Conservation (phyloP, 2,888 invertebrate species). For the Frankliniella fusca region DNA sequence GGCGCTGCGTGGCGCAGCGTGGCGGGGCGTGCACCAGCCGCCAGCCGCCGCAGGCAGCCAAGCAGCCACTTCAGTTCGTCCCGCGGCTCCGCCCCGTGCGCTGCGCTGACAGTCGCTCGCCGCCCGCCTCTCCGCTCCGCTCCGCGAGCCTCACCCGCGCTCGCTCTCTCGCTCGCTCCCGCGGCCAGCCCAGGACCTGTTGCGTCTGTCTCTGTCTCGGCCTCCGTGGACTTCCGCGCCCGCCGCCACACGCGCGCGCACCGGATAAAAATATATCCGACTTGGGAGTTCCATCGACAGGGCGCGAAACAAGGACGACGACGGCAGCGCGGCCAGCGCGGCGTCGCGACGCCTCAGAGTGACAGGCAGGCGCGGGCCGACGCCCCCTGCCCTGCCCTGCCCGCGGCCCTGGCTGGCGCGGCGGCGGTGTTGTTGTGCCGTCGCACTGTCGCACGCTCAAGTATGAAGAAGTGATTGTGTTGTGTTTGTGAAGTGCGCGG, state of each 20-base stretch:
- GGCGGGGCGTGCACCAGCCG: neutral
- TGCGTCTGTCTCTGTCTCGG: neutral
- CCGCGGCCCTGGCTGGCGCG: neutral
- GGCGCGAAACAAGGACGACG: neutral
- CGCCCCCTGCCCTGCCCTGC: neutral
- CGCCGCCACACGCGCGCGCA: neutral
- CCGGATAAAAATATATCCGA: neutral
- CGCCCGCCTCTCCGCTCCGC: neutral
- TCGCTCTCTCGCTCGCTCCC: neutral
- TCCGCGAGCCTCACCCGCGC: neutral
- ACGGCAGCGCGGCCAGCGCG: neutral
- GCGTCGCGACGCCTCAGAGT: neutral
- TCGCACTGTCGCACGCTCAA: neutral
- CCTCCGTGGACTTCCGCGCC: neutral
- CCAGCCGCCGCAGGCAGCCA: neutral
- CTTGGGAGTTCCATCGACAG: neutral
- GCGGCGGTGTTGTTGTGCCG: neutral
- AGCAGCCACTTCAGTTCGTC: too few species aligned
- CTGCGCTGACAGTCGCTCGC: neutral
- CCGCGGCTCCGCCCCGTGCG: neutral
- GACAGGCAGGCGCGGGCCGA: neutral
- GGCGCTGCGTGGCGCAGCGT: too few species aligned
- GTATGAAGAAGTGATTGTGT: too few species aligned
- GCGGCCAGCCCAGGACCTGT: too few species aligned
- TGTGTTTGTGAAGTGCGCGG: too few species aligned